Evolutionary conservation across 2,888 invertebrate species (phyloP), one percentile per base, ranked within the genome.

Genomic region (Falcaria lacertinaria): DNA sequence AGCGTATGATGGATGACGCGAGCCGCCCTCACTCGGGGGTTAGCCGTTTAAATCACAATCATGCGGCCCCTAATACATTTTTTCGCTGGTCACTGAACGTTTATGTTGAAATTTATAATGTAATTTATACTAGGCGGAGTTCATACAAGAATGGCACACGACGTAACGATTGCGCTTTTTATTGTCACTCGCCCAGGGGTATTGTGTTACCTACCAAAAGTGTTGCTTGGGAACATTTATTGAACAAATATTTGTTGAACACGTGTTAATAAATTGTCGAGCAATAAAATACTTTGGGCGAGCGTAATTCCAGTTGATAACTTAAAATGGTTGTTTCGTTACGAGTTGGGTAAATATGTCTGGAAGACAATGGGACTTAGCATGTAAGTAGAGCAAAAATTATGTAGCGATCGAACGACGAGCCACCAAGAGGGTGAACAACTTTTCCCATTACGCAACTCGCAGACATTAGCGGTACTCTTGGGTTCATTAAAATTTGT

Each of bases 401-500:
- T 58, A 54, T 38, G 39, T 28, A 38, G 54, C 46, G 49, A 45
- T 51, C 46, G 54, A 33, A 42, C 45, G 47, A 44, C 45, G 37
- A 16, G 37, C 32, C 40, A 50, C 36, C 19, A 6, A 68, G 59
- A 64, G 55, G 46, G 67, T 56, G 57, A 50, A 63, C 61, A 88
- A 89, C 77, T 89, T 89, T 89, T 88, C 88, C 86, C 87, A 89
- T 89, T 89, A 87, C 75, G 70, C 60, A 56, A 74, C 62, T 74
- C 75, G 75, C 71, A 80, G 86, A 86, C 88, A 87, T 89, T 88
- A 88, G 83, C 85, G 80, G 71, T 79, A 79, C 87, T 81, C 87
- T 80, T 74, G 81, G 80, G 81, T 81, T 89, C 89, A 88, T 89
- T 89, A 89, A 86, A 88, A 88, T 89, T 89, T 89, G 89, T 89